These are phyloP conservation scores for Hedychridium roseum DNA, from an alignment of 2,888 invertebrate genomes.

Conservation along the genomic window DNA sequence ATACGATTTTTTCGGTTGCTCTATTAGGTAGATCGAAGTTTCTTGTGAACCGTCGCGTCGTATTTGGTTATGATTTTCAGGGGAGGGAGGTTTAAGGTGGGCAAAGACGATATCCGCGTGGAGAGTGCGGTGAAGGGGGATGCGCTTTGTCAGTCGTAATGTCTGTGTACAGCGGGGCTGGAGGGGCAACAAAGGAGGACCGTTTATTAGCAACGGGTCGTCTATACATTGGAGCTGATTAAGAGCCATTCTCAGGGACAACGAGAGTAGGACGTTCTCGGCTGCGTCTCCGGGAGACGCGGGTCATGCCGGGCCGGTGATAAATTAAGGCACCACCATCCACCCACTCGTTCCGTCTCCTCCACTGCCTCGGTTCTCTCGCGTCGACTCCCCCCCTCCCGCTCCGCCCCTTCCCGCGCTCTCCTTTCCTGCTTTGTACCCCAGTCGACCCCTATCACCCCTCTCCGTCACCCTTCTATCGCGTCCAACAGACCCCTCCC, in stretches of 20 bases:
- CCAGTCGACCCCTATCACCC: background rate
- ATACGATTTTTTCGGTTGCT: too few relatives aligned
- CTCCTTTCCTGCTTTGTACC: constrained; percentile 13
- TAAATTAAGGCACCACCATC: constrained; percentile 50
- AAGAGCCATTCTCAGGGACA: constrained; percentile 36
- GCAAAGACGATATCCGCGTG: constrained; percentile 10
- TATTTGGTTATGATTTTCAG: constrained; percentile 1
- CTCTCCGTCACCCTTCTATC: constrained; percentile 11
- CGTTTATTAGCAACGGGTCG: constrained; percentile 33
- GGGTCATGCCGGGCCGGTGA: constrained; percentile 40
- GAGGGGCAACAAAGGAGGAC: constrained; percentile 27
- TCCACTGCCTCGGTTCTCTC: constrained; percentile 14
- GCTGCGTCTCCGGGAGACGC: constrained; percentile 32
- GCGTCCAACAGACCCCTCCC: too few relatives aligned
- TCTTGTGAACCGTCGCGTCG: constrained; percentile 2
- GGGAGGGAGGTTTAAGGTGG: constrained; percentile 3
- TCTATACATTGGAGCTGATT: constrained; percentile 37
- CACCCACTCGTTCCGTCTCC: constrained; percentile 24
- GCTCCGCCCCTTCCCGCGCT: constrained; percentile 3
- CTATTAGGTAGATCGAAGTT: too few relatives aligned
- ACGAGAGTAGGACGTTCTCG: constrained; percentile 4
- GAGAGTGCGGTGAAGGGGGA: constrained; percentile 15
- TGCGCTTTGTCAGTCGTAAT: too few relatives aligned
- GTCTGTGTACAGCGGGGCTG: too few relatives aligned
- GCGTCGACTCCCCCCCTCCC: background rate